Base-by-base conservation (phyloP, 2,888 invertebrate species). In the Rhimphoctona megacephalus region DNA sequence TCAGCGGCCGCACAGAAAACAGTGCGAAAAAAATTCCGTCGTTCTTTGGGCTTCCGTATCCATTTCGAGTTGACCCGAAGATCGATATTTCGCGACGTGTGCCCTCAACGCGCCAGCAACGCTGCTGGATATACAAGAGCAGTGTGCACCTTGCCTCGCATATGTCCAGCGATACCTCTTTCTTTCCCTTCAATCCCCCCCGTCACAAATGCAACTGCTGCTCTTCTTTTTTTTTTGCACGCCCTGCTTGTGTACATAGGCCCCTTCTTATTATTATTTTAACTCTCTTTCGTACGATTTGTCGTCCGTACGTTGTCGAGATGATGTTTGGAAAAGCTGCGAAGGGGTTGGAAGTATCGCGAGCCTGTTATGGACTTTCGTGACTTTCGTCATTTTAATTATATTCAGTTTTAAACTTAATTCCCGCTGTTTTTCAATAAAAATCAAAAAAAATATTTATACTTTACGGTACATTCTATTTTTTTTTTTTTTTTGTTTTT, bases 21-120 rank as follows among this genome's bases (percentile, higher is more conserved):
- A 46, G 89, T 85, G 88, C 91, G 90, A 91, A 92, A 93, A 93
- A 93, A 93, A 93, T 94, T 94, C 93, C 94, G 90, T 93, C 93
- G 91, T 92, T 94, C 91, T 90, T 92, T 90, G 81, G 93, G 94
- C 93, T 94, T 94, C 93, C 93, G 90, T 94, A 94, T 94, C 93
- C 92, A 92, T 94, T 93, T 94, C 93, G 93, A 93, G 92, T 92
- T 92, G 90, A 91, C 90, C 89, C 81, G 90, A 85, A 90, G 92
- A 93, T 93, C 93, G 89, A 93, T 93, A 93, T 92, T 90, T 90
- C 89, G 89, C 91, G 88, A 88, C 88, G 89, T 90, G 89, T 82
- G 81, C 54, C 83, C 43, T 67, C 39, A 36, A 67, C 22, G 22
- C 8, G 14, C 39, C 14, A 5, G 14, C 11, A 14, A 25, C 36